Conservation (phyloP, 2,113 vertebrate genomes). For the Ursus arctos region DNA sequence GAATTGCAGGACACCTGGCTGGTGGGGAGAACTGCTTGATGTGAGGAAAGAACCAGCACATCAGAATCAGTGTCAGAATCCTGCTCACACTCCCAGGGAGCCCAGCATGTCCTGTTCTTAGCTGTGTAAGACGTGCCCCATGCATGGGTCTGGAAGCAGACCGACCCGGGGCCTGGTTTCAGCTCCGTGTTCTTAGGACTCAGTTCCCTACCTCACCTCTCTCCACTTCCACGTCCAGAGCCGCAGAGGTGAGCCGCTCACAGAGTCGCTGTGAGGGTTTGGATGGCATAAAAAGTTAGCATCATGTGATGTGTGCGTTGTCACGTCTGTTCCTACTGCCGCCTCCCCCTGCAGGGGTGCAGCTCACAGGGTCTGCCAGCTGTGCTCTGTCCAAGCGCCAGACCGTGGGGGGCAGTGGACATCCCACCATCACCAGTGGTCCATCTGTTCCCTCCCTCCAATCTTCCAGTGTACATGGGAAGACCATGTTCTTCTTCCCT, state of each 20-base stretch:
- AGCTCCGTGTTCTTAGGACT: not conserved
- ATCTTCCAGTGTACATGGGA: not conserved
- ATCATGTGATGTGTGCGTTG: accelerated
- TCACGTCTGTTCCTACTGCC: not conserved
- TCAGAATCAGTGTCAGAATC: not conserved
- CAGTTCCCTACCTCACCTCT: not conserved
- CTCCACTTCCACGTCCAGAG: accelerated
- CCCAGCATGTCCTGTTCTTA: too few species aligned
- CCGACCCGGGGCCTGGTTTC: not conserved
- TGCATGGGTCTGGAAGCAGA: accelerated
- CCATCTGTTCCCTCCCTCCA: not conserved
- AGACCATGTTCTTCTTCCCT: not conserved
- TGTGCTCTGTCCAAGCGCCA: not conserved
- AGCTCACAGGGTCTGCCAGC: not conserved
- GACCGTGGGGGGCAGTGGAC: not conserved
- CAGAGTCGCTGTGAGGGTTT: not conserved
- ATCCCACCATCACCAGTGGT: accelerated
- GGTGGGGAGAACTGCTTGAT: not conserved
- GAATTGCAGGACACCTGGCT: not conserved
- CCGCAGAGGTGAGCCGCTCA: not conserved
- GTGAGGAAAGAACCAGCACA: not conserved
- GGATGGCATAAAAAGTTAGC: accelerated
- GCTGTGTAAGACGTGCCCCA: accelerated
- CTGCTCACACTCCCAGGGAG: not conserved
- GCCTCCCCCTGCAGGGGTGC: not conserved